Conservation (phyloP, 2,113 vertebrate species). For the Rhinopomastus cyanomelas region DNA sequence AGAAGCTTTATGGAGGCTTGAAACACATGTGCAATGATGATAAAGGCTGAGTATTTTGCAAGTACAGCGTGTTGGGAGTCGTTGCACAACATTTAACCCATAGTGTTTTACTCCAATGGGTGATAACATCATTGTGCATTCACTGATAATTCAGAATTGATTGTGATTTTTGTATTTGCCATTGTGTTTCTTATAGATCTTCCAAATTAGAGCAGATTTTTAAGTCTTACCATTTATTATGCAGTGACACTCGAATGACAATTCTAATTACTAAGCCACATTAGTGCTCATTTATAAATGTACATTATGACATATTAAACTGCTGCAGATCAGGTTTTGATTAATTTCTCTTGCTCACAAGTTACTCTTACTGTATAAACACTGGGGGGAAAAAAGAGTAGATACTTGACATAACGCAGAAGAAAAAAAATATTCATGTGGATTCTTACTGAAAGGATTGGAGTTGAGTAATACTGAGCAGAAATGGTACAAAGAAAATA, state of each 20-base stretch:
- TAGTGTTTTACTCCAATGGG: background rate
- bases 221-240: background rate
- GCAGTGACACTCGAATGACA: background rate
- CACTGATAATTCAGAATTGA: background rate
- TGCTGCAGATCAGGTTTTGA: background rate
- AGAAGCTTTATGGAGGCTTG: constrained; percentile 1
- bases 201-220: background rate
- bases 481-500: background rate
- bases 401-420: background rate
- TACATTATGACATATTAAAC: background rate
- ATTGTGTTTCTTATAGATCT: background rate
- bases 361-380: background rate
- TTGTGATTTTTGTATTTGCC: background rate
- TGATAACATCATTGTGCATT: background rate
- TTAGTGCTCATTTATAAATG: background rate
- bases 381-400: background rate
- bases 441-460: background rate
- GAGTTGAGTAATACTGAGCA: background rate
- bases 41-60: background rate
- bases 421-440: background rate
- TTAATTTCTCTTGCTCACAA: background rate
- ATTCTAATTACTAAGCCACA: background rate
- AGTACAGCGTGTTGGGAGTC: background rate
- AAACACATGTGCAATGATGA: background rate
- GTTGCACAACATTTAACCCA: background rate